phyloP scores from a whole-genome alignment of 2,888 invertebrate species.

The Melanargia galathea region DNA sequence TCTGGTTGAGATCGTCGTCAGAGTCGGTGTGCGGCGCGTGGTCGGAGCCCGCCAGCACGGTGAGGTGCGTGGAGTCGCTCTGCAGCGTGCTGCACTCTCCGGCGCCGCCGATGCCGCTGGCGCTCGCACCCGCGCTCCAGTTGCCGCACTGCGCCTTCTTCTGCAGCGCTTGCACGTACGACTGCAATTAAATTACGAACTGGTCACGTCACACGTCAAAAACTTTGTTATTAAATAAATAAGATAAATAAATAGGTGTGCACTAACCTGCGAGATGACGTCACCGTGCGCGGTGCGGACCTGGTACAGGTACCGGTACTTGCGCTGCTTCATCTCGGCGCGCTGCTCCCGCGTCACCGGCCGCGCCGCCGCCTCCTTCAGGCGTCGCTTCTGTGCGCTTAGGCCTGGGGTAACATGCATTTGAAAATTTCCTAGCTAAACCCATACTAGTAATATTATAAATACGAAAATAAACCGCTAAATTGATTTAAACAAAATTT shows the following conservation, averaged over 20 bases:
- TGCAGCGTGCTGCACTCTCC: conserved; percentile 89
- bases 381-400: conserved; percentile 69
- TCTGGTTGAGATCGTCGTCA: conserved; percentile 79
- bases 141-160: conserved; percentile 85
- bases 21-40: conserved; percentile 82
- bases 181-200: conserved; percentile 70
- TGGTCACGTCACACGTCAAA: conserved; percentile 83
- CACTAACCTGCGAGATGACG: conserved; percentile 91
- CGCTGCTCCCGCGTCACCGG: conserved; percentile 87
- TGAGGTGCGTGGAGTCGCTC: conserved; percentile 89
- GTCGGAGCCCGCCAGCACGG: conserved; percentile 87
- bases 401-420: conserved; percentile 55
- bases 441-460: too few relatives aligned
- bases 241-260: neutral
- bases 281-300: conserved; percentile 94
- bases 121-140: conserved; percentile 61
- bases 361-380: conserved; percentile 64
- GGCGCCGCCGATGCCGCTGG: conserved; percentile 81
- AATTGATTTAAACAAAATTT: too few relatives aligned
- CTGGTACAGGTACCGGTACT: conserved; percentile 94
- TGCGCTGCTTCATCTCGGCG: conserved; percentile 90
- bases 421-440: too few relatives aligned
- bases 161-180: conserved; percentile 90
- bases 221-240: too few relatives aligned
- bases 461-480: too few relatives aligned